Evolutionary conservation across 2,113 vertebrate species (phyloP), one percentile per base, ranked within the genome.

Genomic region (Daphoenositta chrysoptera): DNA sequence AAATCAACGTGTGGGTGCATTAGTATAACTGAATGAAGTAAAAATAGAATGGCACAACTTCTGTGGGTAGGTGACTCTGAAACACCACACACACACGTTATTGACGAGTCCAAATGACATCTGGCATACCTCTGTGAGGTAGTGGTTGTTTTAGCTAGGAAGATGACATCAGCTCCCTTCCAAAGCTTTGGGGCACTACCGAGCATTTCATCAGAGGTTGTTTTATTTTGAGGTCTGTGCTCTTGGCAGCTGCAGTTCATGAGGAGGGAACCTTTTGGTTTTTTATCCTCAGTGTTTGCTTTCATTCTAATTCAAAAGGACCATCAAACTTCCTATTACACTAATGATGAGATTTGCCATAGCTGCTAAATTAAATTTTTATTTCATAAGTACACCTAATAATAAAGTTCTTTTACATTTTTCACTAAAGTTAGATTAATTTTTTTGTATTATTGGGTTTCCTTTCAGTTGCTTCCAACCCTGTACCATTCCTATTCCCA

Each of bases 71-170:
- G 33, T 63, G 72, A 9, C 63, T 11, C 39, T 44, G 28, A 35
- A 45, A 17, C 48, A 11, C 44, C 45, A 68, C 53, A 63, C 63
- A 30, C 19, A 19, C 50, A 13, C 0, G 0, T 81, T 53, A 7
- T 12, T 82, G 16, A 9, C 0, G 0, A 50, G 33, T 57, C 51
- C 35, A 31, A 3, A 5, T 53, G 45, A 24, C 2, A 2, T 15
- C 71, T 76, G 61, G 7, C 21, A 6, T 24, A 20, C 4, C 16
- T 72, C n/a, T 40, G 23, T 54, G 63, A 68, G 28, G 44, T 61
- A 44, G 4, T 48, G 50, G 20, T 26, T 26, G 11, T 61, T 89
- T 22, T 40, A 54, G 17, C 72, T 71, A 44, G 57, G 56, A 45
- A 53, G 22, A 22, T 80, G 17, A 4, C 47, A 86, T 66, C 57